phyloP scores from a whole-genome alignment of 2,797 vertebrate genomes.

The Apogon talboti region DNA sequence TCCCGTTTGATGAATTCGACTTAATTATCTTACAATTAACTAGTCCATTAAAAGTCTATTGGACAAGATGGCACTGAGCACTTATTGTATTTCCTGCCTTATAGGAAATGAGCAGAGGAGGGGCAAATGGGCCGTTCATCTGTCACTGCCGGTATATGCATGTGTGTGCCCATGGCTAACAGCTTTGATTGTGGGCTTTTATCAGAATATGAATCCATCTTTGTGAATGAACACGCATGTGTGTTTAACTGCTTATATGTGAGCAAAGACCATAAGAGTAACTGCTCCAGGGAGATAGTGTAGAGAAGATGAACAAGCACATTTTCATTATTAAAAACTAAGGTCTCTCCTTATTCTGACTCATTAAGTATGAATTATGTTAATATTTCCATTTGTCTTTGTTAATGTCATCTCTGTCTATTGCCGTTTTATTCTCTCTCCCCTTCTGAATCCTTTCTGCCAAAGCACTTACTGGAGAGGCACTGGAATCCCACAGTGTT shows the following conservation, averaged over 20 bases:
- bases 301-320: slow-evolving; percentile 55
- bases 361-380: slow-evolving; percentile 67
- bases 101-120: slow-evolving; percentile 58
- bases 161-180: slow-evolving; percentile 21
- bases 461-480: slow-evolving; percentile 25
- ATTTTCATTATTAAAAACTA: slow-evolving; percentile 66
- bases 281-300: slow-evolving; percentile 39
- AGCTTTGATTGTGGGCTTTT: slow-evolving; percentile 28
- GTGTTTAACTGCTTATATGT: slow-evolving; percentile 9
- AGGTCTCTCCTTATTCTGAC: slow-evolving; percentile 50
- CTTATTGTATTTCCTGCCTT: slow-evolving; percentile 59
- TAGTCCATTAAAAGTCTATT: slow-evolving; percentile 66
- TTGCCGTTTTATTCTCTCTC: slow-evolving; percentile 12
- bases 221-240: slow-evolving; percentile 9
- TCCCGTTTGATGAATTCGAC: slow-evolving; percentile 62
- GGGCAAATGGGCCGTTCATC: slow-evolving; percentile 35
- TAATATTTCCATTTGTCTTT: slow-evolving; percentile 72
- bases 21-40: slow-evolving; percentile 71
- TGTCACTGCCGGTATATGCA: slow-evolving; percentile 23
- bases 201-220: slow-evolving; percentile 15
- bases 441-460: slow-evolving; percentile 14
- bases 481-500: not conserved
- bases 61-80: slow-evolving; percentile 56
- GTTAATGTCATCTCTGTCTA: slow-evolving; percentile 51
- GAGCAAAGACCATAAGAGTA: slow-evolving; percentile 2